A percentile compares a stretch with the other conserved stretches of the same genome.
Conservation (phyloP, 2,797 vertebrate species). For the Parauchenoglanis ngamensis region DNA sequence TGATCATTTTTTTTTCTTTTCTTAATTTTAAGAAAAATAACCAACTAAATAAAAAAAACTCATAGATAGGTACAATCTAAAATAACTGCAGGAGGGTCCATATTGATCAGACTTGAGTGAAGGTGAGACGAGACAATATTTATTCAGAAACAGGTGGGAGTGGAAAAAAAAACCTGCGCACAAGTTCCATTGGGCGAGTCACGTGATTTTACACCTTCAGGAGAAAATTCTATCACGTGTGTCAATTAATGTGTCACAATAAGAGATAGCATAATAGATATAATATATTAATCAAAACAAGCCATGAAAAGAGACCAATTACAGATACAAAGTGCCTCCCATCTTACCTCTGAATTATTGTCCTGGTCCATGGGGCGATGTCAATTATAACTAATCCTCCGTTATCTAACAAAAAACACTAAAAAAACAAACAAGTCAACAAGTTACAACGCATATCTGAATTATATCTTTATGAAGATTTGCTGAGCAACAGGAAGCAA, state of each 20-base stretch:
- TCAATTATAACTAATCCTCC: conserved; percentile 35
- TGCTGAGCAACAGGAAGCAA: not conserved
- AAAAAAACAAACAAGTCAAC: not conserved
- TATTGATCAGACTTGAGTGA: not conserved
- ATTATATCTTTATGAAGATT: conserved; percentile 3
- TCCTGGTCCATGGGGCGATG: conserved; percentile 73
- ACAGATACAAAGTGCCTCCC: not conserved
- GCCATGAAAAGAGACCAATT: not conserved
- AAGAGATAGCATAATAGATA: not conserved
- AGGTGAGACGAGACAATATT: no score
- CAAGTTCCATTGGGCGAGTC: not conserved
- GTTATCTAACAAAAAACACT: conserved; percentile 29
- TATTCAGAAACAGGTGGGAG: no score
- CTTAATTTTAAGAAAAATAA: not conserved
- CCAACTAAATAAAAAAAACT: not conserved
- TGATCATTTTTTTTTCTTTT: not conserved
- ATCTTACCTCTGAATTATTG: conserved; percentile 75
- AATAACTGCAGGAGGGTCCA: not conserved
- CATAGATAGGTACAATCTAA: not conserved
- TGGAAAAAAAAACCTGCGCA: no score
- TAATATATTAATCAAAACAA: not conserved
- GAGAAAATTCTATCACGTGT: not conserved
- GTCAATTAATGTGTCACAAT: not conserved
- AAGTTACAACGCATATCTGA: not conserved
- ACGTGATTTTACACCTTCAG: not conserved